These are phyloP conservation scores for Prochilodus magdalenae DNA, from an alignment of 2,113 vertebrate species.

Conservation along the genomic window DNA sequence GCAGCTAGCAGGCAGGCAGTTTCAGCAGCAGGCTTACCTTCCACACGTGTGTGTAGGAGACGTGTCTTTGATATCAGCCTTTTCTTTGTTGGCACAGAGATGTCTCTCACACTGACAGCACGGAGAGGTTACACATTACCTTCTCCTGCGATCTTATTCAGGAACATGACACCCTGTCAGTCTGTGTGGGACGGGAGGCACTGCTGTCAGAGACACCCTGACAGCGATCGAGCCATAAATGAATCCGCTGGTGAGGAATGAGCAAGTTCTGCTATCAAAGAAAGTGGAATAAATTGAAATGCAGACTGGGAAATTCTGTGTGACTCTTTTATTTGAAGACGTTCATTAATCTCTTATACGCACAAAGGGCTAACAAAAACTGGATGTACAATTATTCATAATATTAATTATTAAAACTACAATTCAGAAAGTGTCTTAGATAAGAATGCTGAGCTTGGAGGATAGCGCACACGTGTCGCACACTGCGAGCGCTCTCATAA, in stretches of 20 bases:
- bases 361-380: background rate
- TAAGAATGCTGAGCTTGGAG: background rate
- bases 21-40: background rate
- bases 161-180: background rate
- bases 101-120: background rate
- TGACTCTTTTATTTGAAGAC: background rate
- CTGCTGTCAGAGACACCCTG: background rate
- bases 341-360: background rate
- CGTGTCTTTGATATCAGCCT: background rate
- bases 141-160: background rate
- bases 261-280: background rate
- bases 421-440: background rate
- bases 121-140: background rate
- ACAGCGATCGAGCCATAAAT: background rate
- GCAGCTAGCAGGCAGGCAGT: background rate
- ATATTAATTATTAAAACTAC: background rate
- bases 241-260: background rate
- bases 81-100: background rate
- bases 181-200: background rate
- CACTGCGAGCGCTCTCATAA: no score
- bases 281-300: background rate
- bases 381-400: background rate
- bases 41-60: background rate
- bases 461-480: background rate
- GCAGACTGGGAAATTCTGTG: background rate